Base-by-base conservation (phyloP, 2,888 invertebrate species). In the Tipula vernalis region DNA sequence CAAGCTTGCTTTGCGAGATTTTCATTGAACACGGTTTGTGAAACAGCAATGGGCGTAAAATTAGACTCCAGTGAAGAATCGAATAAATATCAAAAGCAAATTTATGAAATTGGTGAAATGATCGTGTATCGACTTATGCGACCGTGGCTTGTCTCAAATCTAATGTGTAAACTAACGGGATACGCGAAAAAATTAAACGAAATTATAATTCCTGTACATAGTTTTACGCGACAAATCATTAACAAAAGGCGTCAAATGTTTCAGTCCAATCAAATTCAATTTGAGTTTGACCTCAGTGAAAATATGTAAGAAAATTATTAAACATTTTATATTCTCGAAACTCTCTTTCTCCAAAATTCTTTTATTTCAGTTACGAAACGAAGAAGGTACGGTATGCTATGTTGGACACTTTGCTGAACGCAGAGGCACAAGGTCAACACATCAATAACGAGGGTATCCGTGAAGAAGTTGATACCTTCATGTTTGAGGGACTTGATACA, bases 401-500 rank as follows among this genome's bases (percentile, higher is more conserved):
- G 93, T 89, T 94, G 86, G 94, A 94, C 89, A 91, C 94, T n/a
- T 89, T 94, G 3, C 88, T 94, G n/a, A 89, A 91, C 3, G 93
- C 93, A 0, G 92, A 93, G 88, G 90, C 90, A 83, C 36, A 8
- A 36, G 93, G 92, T 0, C 89, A 90, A 28, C 84, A 88, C 13
- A 93, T 94, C 51, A 92, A 93, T 88, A 92, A 92, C 87, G 89
- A 90, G 86, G 94, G 93, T 2, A 93, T 94, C 87, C 92, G 93
- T 88, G 94, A 94, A 89, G 94, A 94, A 91, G 94, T 94, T 1
- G 94, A 94, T 87, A 94, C 94, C 0, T 94, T 94, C 87, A 93
- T 94, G 93, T 94, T 94, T 89, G 94, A 93, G 90, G 94, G 95
- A 0, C 94, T 94, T 89, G 95, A 95, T 87, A 95, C 95, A 0